Base-by-base conservation (phyloP, 1,140 invertebrate genomes). In the Bombyx mori region DNA sequence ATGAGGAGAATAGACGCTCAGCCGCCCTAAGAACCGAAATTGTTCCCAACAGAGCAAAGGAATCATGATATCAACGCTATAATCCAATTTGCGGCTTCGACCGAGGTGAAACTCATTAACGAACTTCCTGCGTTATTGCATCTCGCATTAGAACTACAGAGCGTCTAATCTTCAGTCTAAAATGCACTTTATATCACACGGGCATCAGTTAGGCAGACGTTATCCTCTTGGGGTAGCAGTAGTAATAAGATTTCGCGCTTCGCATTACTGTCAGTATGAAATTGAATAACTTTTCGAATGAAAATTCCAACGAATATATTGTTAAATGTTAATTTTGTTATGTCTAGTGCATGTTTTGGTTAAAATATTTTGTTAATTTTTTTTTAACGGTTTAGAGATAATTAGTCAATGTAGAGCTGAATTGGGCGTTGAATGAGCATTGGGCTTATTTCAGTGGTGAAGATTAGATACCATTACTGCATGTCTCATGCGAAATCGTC, bases 31-130 rank as follows among this genome's bases (percentile, higher is more conserved):
- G 74, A 71, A 71, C 61, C 69, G 57, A 73, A 78, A 82, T 73
- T 71, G 76, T 73, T 77, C 72, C 75, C 79, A 67, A 68, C 68
- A 62, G 72, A 63, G 73, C 54, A 35, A 66, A 62, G 71, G 66
- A 75, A 77, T 76, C 75, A 73, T 74, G 71, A 77, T 79, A 81
- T 86, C 81, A 82, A 82, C 75, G 78, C 84, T 83, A 82, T 83
- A 84, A 79, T 82, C 79, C 74, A 82, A 84, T 84, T 83, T 84
- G 77, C 58, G 77, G 73, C 62, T 68, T 69, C 72, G 71, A 63
- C 69, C 65, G 73, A 73, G 67, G 73, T 79, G 73, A 68, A 82
- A 77, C 80, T 81, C 77, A 81, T 83, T 82, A 82, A 73, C 72
- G 64, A 76, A 78, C 71, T 77, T 75, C 74, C 63, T 79, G 73